Base-by-base conservation (phyloP, 2,888 invertebrate species). In the Megaustenia siamemsis region DNA sequence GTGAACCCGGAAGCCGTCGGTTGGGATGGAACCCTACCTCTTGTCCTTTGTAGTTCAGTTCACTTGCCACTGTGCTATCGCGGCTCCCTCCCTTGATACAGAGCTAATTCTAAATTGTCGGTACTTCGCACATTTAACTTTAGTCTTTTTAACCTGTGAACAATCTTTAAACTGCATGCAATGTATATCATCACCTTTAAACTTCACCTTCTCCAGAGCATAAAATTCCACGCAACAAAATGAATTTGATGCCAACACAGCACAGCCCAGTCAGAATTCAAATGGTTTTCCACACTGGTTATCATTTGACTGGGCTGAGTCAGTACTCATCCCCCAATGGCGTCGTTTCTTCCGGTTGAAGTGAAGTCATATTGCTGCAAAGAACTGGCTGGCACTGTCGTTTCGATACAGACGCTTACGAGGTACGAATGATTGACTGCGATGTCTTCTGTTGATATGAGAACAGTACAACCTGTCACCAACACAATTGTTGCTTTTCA, bases 261-360 rank as follows among this genome's bases (percentile, higher is more conserved):
- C 1, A 49, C 6, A 12, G 75, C 32, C 49, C n/a, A 77, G 24
- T 56, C 77, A 24, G 56, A 32, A 0, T 32, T 60, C 40, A 56
- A n/a, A 8, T 77, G 60, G 12, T 40, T 38, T 0, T 38, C 38
- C n/a, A n/a, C 18, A 12, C 77, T 60, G 5, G 56, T 60, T 60
- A 18, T 5, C 10, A 77, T n/a, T 24, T 60, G 10, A 1, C 28
- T 60, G 3, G 24, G n/a, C 1, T 38, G 5, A 38, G 38, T n/a
- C n/a, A n/a, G n/a, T n/a, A 15, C 12, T 81, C 69, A 0, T 18
- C 18, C 10, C 8, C 53, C n/a, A 28, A 28, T 0, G 77, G 77
- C n/a, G 76, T 60, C 18, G 68, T 53, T 10, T 68, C 68, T 76
- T 66, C 83, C 68, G 77, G 76, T 83, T 53, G 83, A 63, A 12